A percentile compares a stretch with the other conserved stretches of the same genome.
Conservation (phyloP, 2,888 invertebrate genomes). For the Cheilosia impressa region DNA sequence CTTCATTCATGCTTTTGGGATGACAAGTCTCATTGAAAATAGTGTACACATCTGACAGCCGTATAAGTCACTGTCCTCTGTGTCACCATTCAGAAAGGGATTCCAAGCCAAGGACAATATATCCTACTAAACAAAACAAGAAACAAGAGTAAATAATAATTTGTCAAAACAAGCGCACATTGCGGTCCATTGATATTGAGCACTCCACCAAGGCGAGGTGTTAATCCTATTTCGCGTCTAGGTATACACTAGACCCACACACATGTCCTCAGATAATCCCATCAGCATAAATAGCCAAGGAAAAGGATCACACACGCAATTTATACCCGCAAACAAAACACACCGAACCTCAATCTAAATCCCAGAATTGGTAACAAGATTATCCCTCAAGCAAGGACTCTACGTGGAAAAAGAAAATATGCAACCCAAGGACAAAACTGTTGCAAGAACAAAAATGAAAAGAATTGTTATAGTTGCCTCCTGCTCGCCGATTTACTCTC, state of each 20-base stretch:
- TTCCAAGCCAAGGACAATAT: too few relatives aligned
- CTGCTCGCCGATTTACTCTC: slow-evolving; percentile 15
- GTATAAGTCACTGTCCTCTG: too few relatives aligned
- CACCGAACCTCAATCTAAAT: slow-evolving; percentile 38
- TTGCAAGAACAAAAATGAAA: slow-evolving; percentile 34
- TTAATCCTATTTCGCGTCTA: slow-evolving; percentile 68
- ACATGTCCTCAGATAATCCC: slow-evolving; percentile 58
- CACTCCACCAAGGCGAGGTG: slow-evolving; percentile 51
- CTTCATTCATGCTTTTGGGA: too few relatives aligned
- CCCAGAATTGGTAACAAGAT: slow-evolving; percentile 71
- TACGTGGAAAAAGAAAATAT: slow-evolving; percentile 9
- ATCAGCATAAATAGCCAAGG: slow-evolving; percentile 66
- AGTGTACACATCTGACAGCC: too few relatives aligned
- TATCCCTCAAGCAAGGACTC: slow-evolving; percentile 53
- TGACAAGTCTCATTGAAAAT: too few relatives aligned
- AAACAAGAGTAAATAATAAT: neutral
- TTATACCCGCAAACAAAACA: slow-evolving; percentile 41
- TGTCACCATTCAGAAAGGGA: too few relatives aligned
- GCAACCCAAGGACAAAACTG: slow-evolving; percentile 40
- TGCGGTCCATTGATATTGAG: slow-evolving; percentile 35
- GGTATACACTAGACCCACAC: neutral
- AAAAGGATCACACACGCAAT: slow-evolving; percentile 60
- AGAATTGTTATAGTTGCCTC: slow-evolving; percentile 45
- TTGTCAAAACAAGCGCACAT: slow-evolving; percentile 39
- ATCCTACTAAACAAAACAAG: neutral